Evolutionary conservation across 2,888 invertebrate genomes (phyloP).

Genomic region (Luperina nickerlii): DNA sequence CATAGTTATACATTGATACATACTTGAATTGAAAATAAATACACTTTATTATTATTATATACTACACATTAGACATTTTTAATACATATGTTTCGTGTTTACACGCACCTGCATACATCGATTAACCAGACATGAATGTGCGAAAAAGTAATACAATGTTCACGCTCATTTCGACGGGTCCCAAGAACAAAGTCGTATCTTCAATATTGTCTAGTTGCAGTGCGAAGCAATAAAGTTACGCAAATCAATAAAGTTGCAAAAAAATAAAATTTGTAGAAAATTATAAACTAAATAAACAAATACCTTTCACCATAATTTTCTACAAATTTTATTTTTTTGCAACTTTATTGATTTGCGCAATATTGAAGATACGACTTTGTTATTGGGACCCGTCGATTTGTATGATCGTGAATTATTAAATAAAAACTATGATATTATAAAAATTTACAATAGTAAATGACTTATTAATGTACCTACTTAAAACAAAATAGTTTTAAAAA

Average conservation of each 20-base stretch:
- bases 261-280: too few relatives aligned
- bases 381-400: too few relatives aligned
- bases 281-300: too few relatives aligned
- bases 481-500: constrained; percentile 41
- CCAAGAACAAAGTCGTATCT: too few relatives aligned
- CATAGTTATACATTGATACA: constrained; percentile 21
- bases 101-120: constrained; percentile 37
- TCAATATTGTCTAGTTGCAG: too few relatives aligned
- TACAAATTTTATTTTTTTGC: too few relatives aligned
- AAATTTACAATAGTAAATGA: constrained; percentile 55
- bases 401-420: constrained; percentile 21
- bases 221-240: too few relatives aligned
- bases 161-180: too few relatives aligned
- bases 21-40: constrained; percentile 34
- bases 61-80: constrained; percentile 36
- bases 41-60: constrained; percentile 22
- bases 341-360: too few relatives aligned
- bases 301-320: too few relatives aligned
- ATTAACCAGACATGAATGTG: constrained; percentile 31
- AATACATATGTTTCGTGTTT: constrained; percentile 33
- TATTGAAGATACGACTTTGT: too few relatives aligned
- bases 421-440: constrained; percentile 30
- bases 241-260: too few relatives aligned
- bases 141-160: constrained; percentile 39
- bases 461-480: constrained; percentile 46